Conservation (phyloP, 2,113 vertebrate genomes). For the Eublepharis macularius region DNA sequence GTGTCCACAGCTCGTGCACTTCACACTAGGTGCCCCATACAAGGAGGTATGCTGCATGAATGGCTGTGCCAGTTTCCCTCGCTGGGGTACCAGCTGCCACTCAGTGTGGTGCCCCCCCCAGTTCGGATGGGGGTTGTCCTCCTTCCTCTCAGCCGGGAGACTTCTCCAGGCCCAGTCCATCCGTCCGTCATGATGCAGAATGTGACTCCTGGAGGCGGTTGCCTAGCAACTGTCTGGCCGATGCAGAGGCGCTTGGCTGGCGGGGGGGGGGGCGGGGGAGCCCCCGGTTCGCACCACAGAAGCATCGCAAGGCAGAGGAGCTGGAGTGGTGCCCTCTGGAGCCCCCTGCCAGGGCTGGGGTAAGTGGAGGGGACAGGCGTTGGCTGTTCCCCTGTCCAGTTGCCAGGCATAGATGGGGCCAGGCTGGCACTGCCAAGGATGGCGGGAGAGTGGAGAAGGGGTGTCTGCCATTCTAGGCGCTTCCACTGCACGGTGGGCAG, state of each 20-base stretch:
- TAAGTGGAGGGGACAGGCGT: background rate
- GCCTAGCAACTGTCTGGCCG: conserved; percentile 75
- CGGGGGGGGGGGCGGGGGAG: background rate
- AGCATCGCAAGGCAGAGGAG: background rate
- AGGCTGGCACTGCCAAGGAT: background rate
- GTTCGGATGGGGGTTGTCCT: too few relatives aligned
- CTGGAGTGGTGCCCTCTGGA: background rate
- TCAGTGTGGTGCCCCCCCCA: background rate
- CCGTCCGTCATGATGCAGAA: conserved; percentile 58
- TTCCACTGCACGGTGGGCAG: background rate
- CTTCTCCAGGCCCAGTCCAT: too few relatives aligned
- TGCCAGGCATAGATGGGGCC: background rate
- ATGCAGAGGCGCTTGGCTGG: conserved; percentile 52
- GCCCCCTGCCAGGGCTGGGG: background rate
- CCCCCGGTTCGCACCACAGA: background rate
- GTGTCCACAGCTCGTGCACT: too few relatives aligned
- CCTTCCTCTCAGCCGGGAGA: too few relatives aligned
- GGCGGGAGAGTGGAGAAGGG: background rate
- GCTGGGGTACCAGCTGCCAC: too few relatives aligned
- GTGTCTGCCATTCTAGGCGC: background rate
- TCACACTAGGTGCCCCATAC: too few relatives aligned
- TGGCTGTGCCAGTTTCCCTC: too few relatives aligned
- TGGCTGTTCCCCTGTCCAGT: background rate
- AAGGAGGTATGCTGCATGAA: too few relatives aligned
- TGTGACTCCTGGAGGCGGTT: conserved; percentile 74